Evolutionary conservation across 1,140 invertebrate genomes (phyloP).

Genomic region (Littorina saxatilis): DNA sequence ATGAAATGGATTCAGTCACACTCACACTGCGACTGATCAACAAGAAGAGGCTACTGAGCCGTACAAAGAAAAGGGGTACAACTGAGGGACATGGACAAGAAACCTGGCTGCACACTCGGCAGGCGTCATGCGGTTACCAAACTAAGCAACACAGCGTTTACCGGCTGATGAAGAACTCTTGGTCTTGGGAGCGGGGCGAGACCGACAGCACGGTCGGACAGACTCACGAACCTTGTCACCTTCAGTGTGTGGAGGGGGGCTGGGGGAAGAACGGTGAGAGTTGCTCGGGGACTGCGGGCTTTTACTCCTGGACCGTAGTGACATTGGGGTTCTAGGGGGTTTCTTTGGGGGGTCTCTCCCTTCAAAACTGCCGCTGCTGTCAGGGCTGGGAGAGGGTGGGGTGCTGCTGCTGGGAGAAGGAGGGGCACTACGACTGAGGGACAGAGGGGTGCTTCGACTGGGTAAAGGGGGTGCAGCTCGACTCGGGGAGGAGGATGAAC

Average conservation of each 20-base stretch:
- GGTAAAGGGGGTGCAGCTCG: not conserved
- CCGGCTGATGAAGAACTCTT: slow-evolving; percentile 9
- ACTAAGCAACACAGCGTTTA: slow-evolving; percentile 34
- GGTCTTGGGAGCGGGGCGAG: slow-evolving; percentile 4
- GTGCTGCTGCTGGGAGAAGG: not conserved
- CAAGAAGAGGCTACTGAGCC: no score
- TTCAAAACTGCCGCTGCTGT: slow-evolving; percentile 2
- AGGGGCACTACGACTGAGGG: slow-evolving; percentile 17
- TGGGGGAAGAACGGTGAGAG: slow-evolving; percentile 7
- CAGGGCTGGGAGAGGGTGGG: slow-evolving; percentile 24
- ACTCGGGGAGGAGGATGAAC: not conserved
- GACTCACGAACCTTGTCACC: slow-evolving; percentile 18
- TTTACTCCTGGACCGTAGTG: not conserved
- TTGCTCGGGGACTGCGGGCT: slow-evolving; percentile 25
- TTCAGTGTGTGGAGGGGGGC: not conserved
- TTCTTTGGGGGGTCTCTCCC: slow-evolving; percentile 17
- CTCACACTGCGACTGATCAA: no score
- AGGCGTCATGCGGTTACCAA: slow-evolving; percentile 32
- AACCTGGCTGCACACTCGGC: not conserved
- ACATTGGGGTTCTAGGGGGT: slow-evolving; percentile 10
- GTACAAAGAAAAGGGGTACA: no score
- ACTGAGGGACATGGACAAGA: no score
- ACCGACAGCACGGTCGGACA: slow-evolving; percentile 4
- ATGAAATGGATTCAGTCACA: no score
- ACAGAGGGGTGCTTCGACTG: not conserved